Evolutionary conservation across 2,797 vertebrate genomes (phyloP).

Genomic region (Loriculus beryllinus): DNA sequence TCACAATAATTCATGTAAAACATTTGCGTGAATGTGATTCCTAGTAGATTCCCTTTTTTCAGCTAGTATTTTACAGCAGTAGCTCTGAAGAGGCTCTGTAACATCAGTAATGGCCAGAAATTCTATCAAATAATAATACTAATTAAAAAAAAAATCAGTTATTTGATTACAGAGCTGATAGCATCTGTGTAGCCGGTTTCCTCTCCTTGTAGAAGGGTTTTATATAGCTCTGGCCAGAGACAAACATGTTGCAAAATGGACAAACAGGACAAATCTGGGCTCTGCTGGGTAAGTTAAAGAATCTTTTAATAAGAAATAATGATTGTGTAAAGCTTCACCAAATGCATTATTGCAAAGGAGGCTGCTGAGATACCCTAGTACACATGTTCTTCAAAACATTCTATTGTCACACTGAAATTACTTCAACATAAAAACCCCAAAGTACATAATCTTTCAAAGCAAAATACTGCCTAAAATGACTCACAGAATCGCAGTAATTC

Average conservation of each 20-base stretch:
- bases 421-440: neutral
- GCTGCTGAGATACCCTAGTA: neutral
- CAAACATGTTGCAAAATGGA: neutral
- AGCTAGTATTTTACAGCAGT: neutral
- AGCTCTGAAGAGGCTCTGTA: neutral
- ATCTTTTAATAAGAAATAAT: neutral
- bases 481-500: neutral
- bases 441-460: rapidly evolving
- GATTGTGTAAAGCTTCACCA: neutral
- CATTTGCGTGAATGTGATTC: neutral
- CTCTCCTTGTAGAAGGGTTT: neutral
- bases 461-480: neutral
- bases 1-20: neutral
- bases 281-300: neutral
- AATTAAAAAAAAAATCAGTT: neutral
- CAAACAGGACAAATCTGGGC: neutral
- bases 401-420: neutral
- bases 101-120: neutral
- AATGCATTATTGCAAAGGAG: neutral
- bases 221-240: neutral
- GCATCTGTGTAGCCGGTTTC: neutral
- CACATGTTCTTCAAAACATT: neutral
- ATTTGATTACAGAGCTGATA: neutral
- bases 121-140: neutral
- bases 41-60: neutral